Evolutionary conservation across 2,113 vertebrate genomes (phyloP), one percentile per base, ranked within the genome.

Genomic region (Alexandromys fortis): DNA sequence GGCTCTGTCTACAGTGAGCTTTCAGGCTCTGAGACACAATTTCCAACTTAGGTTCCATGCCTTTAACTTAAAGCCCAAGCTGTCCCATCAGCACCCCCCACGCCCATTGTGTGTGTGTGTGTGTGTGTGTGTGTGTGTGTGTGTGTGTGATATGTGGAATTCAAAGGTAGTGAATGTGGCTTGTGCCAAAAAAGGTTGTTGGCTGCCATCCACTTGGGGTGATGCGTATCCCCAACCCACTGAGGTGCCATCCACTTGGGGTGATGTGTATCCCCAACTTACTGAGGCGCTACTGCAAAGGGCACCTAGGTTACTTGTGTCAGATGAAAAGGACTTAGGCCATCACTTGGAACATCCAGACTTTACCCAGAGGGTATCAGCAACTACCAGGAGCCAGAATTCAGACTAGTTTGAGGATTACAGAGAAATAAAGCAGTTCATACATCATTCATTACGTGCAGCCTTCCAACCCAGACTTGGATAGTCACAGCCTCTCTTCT

Each of bases 71-170:
- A 78, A 86, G 47, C 3, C 42, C 33, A 49, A 26, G 58, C 47
- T 22, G 10, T 58, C 19, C 19, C 58, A 58, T 58, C 58, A 21
- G 58, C n/a, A 19, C 42, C 21, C 17, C 14, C 52, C 47, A n/a
- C 7, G 0, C 33, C 30, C 0, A 19, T 0, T 35, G 6, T 70
- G 14, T 52, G 13, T 52, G 52, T 52, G 52, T 52, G 49, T 52
- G 12, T 52, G 49, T 52, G 52, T 52, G 52, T 52, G 52, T 55
- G 52, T 55, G 52, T 55, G 14, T 58, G 17, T 58, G 5, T 58
- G 17, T 58, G 19, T 58, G 55, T 58, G 55, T 21, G 0, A 58
- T 58, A 89, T 28, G 45, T 28, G 10, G 72, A 75, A 68, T 86
- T 79, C 63, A 91, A 61, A 86, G 38, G 21, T 7, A 38, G n/a